Conservation (phyloP, 2,797 vertebrate species). For the Melanotaenia pygmaea region DNA sequence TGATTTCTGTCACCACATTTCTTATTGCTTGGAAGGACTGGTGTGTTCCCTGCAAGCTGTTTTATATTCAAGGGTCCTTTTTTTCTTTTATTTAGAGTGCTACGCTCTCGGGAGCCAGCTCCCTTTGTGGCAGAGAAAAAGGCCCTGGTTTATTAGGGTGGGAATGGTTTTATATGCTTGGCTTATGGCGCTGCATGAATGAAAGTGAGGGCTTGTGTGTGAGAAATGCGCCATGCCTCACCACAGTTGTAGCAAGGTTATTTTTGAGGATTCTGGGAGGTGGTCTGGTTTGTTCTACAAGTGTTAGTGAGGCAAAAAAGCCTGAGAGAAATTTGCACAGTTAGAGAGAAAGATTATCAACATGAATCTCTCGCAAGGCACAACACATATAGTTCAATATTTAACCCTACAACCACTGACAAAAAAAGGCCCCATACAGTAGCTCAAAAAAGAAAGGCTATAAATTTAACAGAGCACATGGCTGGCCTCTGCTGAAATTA, state of each 20-base stretch:
- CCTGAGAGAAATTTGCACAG: conserved; percentile 8
- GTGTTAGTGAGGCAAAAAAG: conserved; percentile 24
- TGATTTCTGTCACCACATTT: conserved; percentile 58
- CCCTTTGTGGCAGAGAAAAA: conserved; percentile 75
- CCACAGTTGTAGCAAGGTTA: conserved; percentile 67
- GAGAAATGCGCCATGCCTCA: conserved; percentile 62
- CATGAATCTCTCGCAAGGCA: conserved; percentile 44
- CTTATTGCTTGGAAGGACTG: conserved; percentile 45
- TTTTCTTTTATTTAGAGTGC: conserved; percentile 47
- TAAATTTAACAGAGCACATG: conserved; percentile 65
- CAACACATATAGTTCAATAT: conserved; percentile 40
- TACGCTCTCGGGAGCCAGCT: conserved; percentile 67
- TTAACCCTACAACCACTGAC: conserved; percentile 34
- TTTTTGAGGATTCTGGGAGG: conserved; percentile 68
- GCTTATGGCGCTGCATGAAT: conserved; percentile 76
- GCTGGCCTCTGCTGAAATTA: conserved; percentile 62
- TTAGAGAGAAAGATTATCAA: conserved; percentile 39
- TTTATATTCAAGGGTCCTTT: conserved; percentile 65
- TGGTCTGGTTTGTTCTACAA: conserved; percentile 68
- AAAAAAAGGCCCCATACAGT: conserved; percentile 47
- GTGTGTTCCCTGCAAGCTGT: conserved; percentile 60
- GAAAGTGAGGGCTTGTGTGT: conserved; percentile 70
- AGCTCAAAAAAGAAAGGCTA: conserved; percentile 43
- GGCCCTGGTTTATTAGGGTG: conserved; percentile 73
- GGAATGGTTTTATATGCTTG: conserved; percentile 80